Evolutionary conservation across 1,140 invertebrate genomes (phyloP), one percentile per base, ranked within the genome.

Genomic region (Anoplophora glabripennis): DNA sequence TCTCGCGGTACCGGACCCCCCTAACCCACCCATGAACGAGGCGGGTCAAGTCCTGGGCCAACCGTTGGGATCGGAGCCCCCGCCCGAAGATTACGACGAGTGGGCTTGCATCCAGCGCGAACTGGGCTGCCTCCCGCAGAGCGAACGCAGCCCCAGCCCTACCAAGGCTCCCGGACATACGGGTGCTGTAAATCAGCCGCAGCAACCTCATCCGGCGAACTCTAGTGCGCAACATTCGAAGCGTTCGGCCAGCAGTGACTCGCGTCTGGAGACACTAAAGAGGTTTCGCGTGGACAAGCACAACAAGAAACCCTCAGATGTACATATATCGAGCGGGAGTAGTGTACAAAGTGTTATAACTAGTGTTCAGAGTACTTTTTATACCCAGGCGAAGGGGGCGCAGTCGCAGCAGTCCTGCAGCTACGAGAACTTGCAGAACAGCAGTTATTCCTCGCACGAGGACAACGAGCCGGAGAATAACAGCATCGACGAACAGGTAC

Each of bases 401-500:
- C 28, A 36, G 14, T 28, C 21, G 21, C 57, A 46, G 9, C 49
- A 46, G 11, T 65, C 63, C 34, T 63, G 64, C 45, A 53, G 57
- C 11, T 64, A 62, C 28, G 61, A 67, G 21, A 55, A 46, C 11
- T 42, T 57, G 9, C 65, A 70, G 52, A 59, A 55, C 36, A 58
- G 53, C 35, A 56, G 64, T 33, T 49, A 40, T 14, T 46, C 61
- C n/a, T 62, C 59, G 14, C 60, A 65, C 37, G 60, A 71, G 55
- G 72, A 67, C 7, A 72, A 72, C 15, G 71, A 71, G 34, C 72
- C 75, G 46, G 78, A 80, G 21, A 77, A 80, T 45, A 84, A 82
- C 57, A 82, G 86, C 59, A 86, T 89, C 41, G 87, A 85, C 55
- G 85, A 87, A 8, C 88, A 90, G 70, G 87, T 89, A 37, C 86